A percentile compares a stretch with the other conserved stretches of the same genome.
Conservation (phyloP, 1,140 invertebrate genomes). For the Batillaria attramentaria region DNA sequence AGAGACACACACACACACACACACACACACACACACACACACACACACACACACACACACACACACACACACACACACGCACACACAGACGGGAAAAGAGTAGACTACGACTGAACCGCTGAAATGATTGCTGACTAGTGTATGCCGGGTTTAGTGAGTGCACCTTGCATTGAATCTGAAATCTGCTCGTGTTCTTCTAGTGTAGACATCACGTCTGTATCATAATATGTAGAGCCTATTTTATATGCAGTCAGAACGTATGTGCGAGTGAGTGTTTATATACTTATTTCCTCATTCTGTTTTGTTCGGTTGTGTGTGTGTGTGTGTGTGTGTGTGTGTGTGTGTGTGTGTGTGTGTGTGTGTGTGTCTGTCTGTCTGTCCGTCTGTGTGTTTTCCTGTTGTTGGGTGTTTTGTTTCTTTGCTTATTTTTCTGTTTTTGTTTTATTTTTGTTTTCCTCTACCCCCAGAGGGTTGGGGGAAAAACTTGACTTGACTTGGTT, state of each 20-base stretch:
- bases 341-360: neutral
- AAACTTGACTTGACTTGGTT: neutral
- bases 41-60: neutral
- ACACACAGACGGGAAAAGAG: neutral
- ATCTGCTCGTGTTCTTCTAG: neutral
- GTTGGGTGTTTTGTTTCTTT: neutral
- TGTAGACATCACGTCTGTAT: neutral
- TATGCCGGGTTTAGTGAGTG: neutral
- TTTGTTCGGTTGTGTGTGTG: neutral
- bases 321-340: neutral
- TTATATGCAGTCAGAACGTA: neutral
- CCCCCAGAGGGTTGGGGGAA: no score
- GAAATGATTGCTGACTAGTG: no score
- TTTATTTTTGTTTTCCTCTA: no score
- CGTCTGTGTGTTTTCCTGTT: neutral
- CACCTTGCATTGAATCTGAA: neutral
- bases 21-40: neutral
- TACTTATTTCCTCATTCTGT: neutral
- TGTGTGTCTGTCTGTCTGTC: neutral
- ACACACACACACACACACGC: neutral
- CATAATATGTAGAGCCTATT: neutral
- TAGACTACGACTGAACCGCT: neutral
- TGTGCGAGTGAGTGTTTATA: neutral
- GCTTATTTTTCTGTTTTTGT: neutral
- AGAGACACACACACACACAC: slow-evolving; percentile 14